Conservation (phyloP, 2,888 invertebrate genomes). For the Torymus texanus region DNA sequence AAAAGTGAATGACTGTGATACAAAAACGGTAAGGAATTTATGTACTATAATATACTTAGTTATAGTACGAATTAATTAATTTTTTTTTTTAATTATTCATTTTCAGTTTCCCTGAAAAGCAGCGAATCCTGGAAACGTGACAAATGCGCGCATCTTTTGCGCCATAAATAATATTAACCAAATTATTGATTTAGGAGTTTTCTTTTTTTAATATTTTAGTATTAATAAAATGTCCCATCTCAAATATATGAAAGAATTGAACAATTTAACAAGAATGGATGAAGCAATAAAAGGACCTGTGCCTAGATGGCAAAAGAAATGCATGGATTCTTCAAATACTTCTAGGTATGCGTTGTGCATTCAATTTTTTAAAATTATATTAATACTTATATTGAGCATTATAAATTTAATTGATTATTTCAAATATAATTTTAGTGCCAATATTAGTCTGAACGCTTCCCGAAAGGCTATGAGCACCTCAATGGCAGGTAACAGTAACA, state of each 20-base stretch:
- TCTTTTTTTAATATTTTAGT: not conserved
- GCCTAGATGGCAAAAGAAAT: constrained; percentile 87
- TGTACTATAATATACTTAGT: too few relatives aligned
- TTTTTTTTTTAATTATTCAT: too few relatives aligned
- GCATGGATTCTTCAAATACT: constrained; percentile 78
- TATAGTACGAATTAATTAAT: too few relatives aligned
- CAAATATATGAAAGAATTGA: constrained; percentile 87
- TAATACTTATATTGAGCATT: not conserved
- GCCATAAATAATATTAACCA: constrained; percentile 21
- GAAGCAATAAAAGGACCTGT: constrained; percentile 87
- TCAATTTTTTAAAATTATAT: not conserved
- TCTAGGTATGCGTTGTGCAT: constrained; percentile 63
- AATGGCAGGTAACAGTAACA: constrained; percentile 68
- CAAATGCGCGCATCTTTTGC: constrained; percentile 39
- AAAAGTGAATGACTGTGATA: too few relatives aligned
- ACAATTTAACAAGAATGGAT: constrained; percentile 85
- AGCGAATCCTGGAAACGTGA: constrained; percentile 14
- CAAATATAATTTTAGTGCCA: constrained; percentile 72
- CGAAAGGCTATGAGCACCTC: constrained; percentile 77
- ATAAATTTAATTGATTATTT: not conserved
- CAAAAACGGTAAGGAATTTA: too few relatives aligned
- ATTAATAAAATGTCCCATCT: constrained; percentile 83
- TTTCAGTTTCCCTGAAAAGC: too few relatives aligned
- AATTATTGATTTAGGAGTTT: not conserved
- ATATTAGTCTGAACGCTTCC: constrained; percentile 82